These are phyloP conservation scores for Laticauda laticaudata DNA, from an alignment of 2,113 vertebrate species.

Conservation along the genomic window DNA sequence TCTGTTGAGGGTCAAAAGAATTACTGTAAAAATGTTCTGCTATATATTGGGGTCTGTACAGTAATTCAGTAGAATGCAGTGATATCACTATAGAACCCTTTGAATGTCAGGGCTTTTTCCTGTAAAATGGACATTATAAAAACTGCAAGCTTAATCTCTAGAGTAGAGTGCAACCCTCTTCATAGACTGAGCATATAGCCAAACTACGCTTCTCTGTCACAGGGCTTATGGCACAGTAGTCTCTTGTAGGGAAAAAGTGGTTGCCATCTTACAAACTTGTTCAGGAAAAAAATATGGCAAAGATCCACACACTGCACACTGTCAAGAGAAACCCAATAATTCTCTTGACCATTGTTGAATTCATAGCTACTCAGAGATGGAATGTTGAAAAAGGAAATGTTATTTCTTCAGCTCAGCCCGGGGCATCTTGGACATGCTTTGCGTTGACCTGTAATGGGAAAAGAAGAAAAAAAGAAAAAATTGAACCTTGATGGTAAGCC, in stretches of 20 bases:
- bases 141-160: not conserved
- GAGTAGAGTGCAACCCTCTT: not conserved
- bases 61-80: not conserved
- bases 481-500: not conserved
- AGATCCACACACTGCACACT: not conserved
- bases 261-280: not conserved
- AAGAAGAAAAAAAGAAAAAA: not conserved
- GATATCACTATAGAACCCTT: not conserved
- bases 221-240: not conserved
- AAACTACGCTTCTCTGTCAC: not conserved
- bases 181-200: not conserved
- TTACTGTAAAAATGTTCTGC: not conserved
- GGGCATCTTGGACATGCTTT: conserved; percentile 48
- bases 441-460: conserved; percentile 51
- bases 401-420: conserved; percentile 45
- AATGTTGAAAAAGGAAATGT: not conserved
- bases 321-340: not conserved
- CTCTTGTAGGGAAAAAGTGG: not conserved
- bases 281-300: not conserved
- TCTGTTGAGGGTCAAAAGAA: not conserved
- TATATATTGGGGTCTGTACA: not conserved
- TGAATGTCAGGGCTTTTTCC: not conserved
- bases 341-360: not conserved
- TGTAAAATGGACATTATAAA: not conserved
- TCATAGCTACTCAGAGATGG: not conserved